phyloP scores from a whole-genome alignment of 2,888 invertebrate species.

The Colletes collaris region DNA sequence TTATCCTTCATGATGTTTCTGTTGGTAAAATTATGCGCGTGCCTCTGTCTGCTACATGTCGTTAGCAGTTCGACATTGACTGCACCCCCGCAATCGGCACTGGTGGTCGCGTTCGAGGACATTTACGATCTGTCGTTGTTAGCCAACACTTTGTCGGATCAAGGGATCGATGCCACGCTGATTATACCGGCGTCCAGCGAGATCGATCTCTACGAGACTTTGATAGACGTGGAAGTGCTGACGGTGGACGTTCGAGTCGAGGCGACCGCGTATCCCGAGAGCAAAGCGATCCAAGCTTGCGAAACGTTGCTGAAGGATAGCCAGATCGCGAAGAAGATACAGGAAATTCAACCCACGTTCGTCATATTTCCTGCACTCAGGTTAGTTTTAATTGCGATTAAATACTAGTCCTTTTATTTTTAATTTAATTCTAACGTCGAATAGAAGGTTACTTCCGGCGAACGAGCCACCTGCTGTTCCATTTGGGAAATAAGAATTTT shows the following conservation, averaged over 20 bases:
- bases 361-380: conserved; percentile 79
- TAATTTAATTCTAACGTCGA: neutral
- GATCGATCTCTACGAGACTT: conserved; percentile 74
- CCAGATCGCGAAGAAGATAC: conserved; percentile 68
- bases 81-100: conserved; percentile 76
- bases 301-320: conserved; percentile 71
- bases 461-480: neutral
- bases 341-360: conserved; percentile 77
- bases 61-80: conserved; percentile 69
- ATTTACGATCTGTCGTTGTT: conserved; percentile 78
- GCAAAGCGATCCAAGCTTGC: conserved; percentile 73
- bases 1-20: conserved; percentile 28
- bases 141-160: conserved; percentile 79
- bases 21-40: conserved; percentile 27
- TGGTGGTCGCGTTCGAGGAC: conserved; percentile 78
- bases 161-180: conserved; percentile 76
- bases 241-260: conserved; percentile 61
- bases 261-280: conserved; percentile 49
- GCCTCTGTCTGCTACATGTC: conserved; percentile 22
- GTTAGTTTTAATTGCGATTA: conserved; percentile 59
- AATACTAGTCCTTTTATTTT: neutral
- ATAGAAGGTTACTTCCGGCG: neutral
- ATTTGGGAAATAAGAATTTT: too few species aligned
- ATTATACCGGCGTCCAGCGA: conserved; percentile 68
- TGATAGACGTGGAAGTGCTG: conserved; percentile 76